A percentile compares a stretch with the other conserved stretches of the same genome.
Conservation (phyloP, 2,113 vertebrate genomes). For the Corythaeola cristata region DNA sequence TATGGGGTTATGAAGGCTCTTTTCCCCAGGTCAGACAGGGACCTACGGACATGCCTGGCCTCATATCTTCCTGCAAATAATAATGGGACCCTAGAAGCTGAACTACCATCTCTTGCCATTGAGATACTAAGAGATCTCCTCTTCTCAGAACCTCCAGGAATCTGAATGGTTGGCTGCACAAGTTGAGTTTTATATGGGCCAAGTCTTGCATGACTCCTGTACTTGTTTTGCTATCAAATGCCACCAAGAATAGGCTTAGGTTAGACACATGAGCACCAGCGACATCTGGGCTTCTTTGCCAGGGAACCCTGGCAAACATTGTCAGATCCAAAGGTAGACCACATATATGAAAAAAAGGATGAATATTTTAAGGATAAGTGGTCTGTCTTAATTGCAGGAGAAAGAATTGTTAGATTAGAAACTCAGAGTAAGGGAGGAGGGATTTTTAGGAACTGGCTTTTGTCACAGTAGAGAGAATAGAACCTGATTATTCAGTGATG, state of each 20-base stretch:
- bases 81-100: not conserved
- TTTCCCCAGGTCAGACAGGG: not conserved
- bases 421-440: not conserved
- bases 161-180: not conserved
- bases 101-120: not conserved
- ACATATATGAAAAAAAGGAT: not conserved
- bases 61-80: not conserved
- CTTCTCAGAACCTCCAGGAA: not conserved
- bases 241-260: not conserved
- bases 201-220: not conserved
- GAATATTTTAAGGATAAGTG: not conserved
- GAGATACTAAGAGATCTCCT: not conserved
- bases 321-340: not conserved
- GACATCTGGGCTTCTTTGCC: not conserved
- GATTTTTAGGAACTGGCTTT: not conserved
- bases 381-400: not conserved
- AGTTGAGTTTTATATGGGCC: not conserved
- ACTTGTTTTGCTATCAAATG: not conserved
- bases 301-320: not conserved
- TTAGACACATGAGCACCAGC: not conserved
- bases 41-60: rapidly evolving
- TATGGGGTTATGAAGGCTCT: not conserved
- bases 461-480: not conserved
- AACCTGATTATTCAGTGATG: not conserved
- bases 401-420: not conserved